Base-by-base conservation (phyloP, 2,888 invertebrate species). In the Paralinhomoeus sp. region DNA sequence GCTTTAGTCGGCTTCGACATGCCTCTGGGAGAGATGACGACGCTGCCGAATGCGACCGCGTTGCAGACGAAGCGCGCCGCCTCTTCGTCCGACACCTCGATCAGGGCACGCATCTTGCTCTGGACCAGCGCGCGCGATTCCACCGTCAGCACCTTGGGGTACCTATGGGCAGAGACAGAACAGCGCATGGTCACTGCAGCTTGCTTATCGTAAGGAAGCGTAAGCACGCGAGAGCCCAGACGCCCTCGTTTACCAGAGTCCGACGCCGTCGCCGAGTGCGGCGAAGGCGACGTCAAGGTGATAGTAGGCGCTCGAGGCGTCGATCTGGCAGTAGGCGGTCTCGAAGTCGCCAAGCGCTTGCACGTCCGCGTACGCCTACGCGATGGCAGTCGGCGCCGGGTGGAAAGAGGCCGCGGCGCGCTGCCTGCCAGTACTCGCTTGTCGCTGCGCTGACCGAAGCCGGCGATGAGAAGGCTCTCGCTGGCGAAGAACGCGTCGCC, bases 401-500 rank as follows among this genome's bases (percentile, higher is more conserved):
- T n/a, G n/a, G n/a, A n/a, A n/a, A n/a, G n/a, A n/a, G n/a, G n/a
- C n/a, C n/a, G n/a, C n/a, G n/a, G n/a, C n/a, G n/a, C n/a, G n/a
- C n/a, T n/a, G n/a, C n/a, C 9, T 31, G 20, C 2, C 12, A 42
- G 40, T 23, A 54, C 58, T 39, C 47, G 47, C 45, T 55, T 56
- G 31, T 51, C 50, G 34, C 54, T 53, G 18, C 60, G 46, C 12
- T 48, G 48, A 21, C 60, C 60, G 41, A 51, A 58, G 1, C 61
- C 61, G 12, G 61, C 61, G 55, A 56, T 60, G 2, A 61, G 49
- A 5, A 53, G 55, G 23, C 54, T 42, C 17, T 51, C 49, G 37
- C 52, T 51, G 7, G 54, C 51, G 50, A 61, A 61, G n/a, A 53
- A 51, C 1, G 60, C 59, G 41, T 61, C 61, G 23, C 61, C 61